Base-by-base conservation (phyloP, 2,113 vertebrate species). In the Hyla sarda region DNA sequence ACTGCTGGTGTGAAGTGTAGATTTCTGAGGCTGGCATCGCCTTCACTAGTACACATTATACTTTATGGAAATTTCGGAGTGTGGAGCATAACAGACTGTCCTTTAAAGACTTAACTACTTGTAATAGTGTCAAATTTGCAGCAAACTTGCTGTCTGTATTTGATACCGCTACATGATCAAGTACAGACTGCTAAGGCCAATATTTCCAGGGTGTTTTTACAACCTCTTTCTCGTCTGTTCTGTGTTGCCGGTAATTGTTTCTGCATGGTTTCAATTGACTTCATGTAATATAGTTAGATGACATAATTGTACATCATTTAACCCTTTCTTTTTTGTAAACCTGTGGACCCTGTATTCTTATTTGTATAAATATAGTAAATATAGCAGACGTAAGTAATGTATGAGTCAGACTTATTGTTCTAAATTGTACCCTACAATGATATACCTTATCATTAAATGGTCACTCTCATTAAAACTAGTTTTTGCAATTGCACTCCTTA, bases 201-300 rank as follows among this genome's bases (percentile, higher is more conserved):
- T 78, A 58, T 19, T 78, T 37, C 76, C 58, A 19, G n/a, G 47
- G 50, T 56, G 50, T 78, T 37, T 78, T 56, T 58, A 58, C 52
- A 78, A 37, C 17, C 54, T 47, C 23, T 74, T 37, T 78, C 32
- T 37, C 14, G 30, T 77, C 76, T 56, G 25, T 21, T 77, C 50
- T 12, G 28, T 34, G 28, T 23, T 77, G 48, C 50, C 30, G 5
- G 13, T 77, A 54, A 79, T 79, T 17, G 25, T 30, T 58, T 79
- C 23, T 58, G 28, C 7, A 32, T 23, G 19, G 17, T 58, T 58
- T 79, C 25, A 19, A 79, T 37, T 58, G 50, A 45, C 77, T 41
- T 80, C 11, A 37, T 50, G 73, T 14, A 25, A 41, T 37, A 34
- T 14, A 23, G 32, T 23, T 9, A 14, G 5, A 56, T 34, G 30